These are phyloP conservation scores for Patagioenas fasciata DNA, from an alignment of 2,113 vertebrate genomes.

Conservation along the genomic window DNA sequence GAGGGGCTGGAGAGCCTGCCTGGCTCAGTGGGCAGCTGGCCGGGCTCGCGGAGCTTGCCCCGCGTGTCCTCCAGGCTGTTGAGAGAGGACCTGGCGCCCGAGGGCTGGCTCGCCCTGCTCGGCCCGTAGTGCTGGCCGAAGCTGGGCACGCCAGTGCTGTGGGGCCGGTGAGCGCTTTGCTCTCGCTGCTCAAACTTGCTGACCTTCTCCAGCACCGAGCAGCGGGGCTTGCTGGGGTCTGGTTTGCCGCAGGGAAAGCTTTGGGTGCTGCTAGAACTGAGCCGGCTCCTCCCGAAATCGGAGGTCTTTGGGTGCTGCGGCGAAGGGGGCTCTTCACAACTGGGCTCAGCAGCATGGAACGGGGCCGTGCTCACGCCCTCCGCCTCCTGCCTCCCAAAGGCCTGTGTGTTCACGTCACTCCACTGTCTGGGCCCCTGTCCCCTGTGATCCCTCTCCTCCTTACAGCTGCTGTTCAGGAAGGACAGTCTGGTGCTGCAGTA, in stretches of 20 bases:
- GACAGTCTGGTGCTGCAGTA: constrained; percentile 37
- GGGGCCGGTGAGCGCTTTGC: constrained; percentile 71
- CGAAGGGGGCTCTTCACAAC: constrained; percentile 74
- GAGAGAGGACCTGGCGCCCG: not conserved
- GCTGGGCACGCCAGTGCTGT: constrained; percentile 17
- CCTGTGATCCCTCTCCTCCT: constrained; percentile 51
- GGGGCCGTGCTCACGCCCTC: not conserved
- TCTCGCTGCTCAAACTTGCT: constrained; percentile 87
- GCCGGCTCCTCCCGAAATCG: constrained; percentile 38
- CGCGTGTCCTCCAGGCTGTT: constrained; percentile 75
- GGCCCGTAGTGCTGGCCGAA: constrained; percentile 48
- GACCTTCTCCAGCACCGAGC: constrained; percentile 92
- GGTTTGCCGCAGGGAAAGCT: constrained; percentile 47
- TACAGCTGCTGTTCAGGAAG: not conserved
- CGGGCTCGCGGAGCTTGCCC: constrained; percentile 55
- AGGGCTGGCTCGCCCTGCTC: not conserved
- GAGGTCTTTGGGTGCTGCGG: constrained; percentile 69
- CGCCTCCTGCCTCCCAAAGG: constrained; percentile 54
- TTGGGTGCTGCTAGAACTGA: constrained; percentile 61
- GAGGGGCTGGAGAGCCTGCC: constrained; percentile 34
- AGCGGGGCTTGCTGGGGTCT: constrained; percentile 59
- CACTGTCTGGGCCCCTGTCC: constrained; percentile 17
- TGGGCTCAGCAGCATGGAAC: constrained; percentile 38
- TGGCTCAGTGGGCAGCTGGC: not conserved
- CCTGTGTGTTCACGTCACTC: constrained; percentile 32